Base-by-base conservation (phyloP, 2,888 invertebrate species). In the Empis livida region DNA sequence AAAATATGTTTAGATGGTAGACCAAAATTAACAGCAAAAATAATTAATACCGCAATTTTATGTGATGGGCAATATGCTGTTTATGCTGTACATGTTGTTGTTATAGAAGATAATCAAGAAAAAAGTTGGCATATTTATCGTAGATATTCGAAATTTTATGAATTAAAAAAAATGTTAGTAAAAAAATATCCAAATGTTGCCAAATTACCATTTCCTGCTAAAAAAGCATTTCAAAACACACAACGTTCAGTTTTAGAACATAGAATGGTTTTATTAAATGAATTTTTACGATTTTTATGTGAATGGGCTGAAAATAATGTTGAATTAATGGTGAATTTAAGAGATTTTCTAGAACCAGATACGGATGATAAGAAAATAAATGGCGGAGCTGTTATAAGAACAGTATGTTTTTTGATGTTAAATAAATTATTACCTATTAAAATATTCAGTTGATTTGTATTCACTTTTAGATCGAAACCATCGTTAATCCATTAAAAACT, bases 161-260 rank as follows among this genome's bases (percentile, higher is more conserved):
- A 92, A 61, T 73, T 96, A 15, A 84, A 85, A 61, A 84, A 85
- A 48, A 79, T 76, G 68, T 78, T 80, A 60, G 57, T 58, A 43
- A 50, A 54, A 49, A 47, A 48, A 39, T 92, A 82, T 75, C 82
- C 85, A 30, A 83, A 84, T 61, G 68, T 93, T 17, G 75, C 79
- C 1, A 81, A 80, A 57, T 71, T 93, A 31, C 76, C 82, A 20
- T 90, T 94, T 61, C 95, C 95, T 0, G 89, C 84, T 1, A 96
- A 95, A 69, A 92, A 92, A 64, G 85, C 93, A 42, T 90, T 95
- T 66, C 91, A 93, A 61, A 95, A 94, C 62, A 88, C 91, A 64
- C 91, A 91, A 48, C 72, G 86, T 10, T 71, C 78, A 2, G 84
- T 95, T 20, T 70, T 95, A 46, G 94, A 95, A 64, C 83, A 80